These are phyloP conservation scores for Chlorodrepanis virens DNA, from an alignment of 2,113 vertebrate species.

Conservation along the genomic window DNA sequence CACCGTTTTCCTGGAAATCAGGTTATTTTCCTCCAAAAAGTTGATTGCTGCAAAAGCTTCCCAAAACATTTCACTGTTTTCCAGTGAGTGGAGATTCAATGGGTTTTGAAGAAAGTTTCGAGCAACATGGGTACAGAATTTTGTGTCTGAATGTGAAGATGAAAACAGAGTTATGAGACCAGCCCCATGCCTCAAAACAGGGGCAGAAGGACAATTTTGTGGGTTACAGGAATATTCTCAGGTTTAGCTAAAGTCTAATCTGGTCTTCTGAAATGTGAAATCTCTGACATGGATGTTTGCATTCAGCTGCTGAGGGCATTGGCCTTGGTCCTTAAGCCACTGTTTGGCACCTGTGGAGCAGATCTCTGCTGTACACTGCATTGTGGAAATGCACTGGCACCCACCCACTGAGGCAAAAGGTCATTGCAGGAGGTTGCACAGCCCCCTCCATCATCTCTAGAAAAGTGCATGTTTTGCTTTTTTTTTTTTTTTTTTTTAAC, in stretches of 20 bases:
- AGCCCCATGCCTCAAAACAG: background rate
- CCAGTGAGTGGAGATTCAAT: background rate
- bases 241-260: background rate
- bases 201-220: background rate
- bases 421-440: background rate
- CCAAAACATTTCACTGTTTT: background rate
- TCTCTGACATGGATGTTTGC: background rate
- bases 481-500: fast-evolving
- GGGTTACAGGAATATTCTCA: background rate
- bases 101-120: background rate
- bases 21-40: background rate
- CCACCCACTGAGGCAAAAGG: background rate
- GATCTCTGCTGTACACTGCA: background rate
- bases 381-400: background rate
- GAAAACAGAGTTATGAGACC: background rate
- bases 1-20: background rate
- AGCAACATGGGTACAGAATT: background rate
- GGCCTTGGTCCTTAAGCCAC: background rate
- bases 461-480: background rate
- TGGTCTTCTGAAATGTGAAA: background rate
- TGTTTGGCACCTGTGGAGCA: background rate
- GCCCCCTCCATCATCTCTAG: background rate
- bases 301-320: background rate
- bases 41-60: background rate
- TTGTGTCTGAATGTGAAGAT: background rate